Evolutionary conservation across 2,797 vertebrate species (phyloP).

Genomic region (Pantherophis vulpinus): DNA sequence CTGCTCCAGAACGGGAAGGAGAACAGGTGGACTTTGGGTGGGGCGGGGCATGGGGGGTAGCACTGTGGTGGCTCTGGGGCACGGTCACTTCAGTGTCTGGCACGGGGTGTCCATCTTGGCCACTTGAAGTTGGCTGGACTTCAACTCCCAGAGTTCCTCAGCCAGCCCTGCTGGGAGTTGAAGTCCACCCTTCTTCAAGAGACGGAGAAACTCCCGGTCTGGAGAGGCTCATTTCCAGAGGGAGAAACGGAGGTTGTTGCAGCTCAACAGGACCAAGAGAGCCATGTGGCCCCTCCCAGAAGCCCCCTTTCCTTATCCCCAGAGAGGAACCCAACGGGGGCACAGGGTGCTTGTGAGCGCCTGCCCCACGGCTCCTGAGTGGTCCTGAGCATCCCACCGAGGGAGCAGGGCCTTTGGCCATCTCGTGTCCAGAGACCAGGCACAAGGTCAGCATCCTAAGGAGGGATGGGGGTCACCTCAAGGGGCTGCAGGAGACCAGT

Average conservation of each 20-base stretch:
- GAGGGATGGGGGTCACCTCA: background rate
- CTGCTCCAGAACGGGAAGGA: slow-evolving; percentile 91
- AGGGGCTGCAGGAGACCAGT: background rate
- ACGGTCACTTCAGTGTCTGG: background rate
- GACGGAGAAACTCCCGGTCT: too few species aligned
- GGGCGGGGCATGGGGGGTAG: fast-evolving
- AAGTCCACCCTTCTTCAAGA: background rate
- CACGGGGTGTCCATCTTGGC: background rate
- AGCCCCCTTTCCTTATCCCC: background rate
- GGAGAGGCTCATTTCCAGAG: background rate
- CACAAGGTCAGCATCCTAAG: background rate
- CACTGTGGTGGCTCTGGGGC: background rate
- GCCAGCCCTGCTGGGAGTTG: background rate
- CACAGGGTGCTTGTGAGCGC: background rate
- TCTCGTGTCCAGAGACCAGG: background rate
- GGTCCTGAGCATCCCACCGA: background rate
- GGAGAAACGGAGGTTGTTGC: background rate
- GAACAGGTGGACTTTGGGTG: slow-evolving; percentile 76
- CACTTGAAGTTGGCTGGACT: background rate
- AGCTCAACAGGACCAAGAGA: background rate
- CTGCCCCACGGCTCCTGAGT: background rate
- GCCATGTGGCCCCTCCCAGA: background rate
- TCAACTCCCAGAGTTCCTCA: background rate
- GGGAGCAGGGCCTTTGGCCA: background rate
- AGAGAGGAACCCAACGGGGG: background rate